Percentiles rank a stretch among this genome's conserved stretches.
Conservation (phyloP, 2,888 invertebrate genomes). For the Nymphalis c-album region DNA sequence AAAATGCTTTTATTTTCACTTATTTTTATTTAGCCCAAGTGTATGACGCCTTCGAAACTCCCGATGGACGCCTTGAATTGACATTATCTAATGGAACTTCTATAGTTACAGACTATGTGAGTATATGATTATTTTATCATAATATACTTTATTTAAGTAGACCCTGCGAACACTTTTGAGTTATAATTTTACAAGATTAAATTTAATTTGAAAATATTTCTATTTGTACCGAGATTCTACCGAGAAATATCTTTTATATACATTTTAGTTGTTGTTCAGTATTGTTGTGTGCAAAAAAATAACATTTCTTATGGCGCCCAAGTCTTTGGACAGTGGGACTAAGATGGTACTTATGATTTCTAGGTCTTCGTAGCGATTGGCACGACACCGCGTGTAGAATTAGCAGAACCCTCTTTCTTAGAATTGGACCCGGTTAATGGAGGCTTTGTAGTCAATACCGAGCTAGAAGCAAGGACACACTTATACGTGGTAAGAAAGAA, state of each 20-base stretch:
- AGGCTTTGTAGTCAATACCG: conserved; percentile 68
- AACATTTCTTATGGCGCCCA: too few species aligned
- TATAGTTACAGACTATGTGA: conserved; percentile 66
- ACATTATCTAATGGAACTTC: conserved; percentile 66
- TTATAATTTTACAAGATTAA: too few species aligned
- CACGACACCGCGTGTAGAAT: conserved; percentile 53
- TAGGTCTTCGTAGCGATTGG: conserved; percentile 56
- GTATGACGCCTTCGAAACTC: conserved; percentile 63
- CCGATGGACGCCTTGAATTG: conserved; percentile 61
- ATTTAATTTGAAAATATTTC: too few species aligned
- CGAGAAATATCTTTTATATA: too few species aligned
- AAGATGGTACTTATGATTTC: not conserved
- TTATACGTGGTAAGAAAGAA: conserved; percentile 61
- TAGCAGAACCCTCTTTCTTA: conserved; percentile 61
- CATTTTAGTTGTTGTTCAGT: too few species aligned
- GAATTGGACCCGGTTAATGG: conserved; percentile 62
- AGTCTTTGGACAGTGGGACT: too few species aligned
- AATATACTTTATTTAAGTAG: not conserved
- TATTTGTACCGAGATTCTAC: too few species aligned
- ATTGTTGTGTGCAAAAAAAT: too few species aligned
- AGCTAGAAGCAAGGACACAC: conserved; percentile 67
- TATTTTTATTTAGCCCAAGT: conserved; percentile 59
- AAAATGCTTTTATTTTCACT: too few species aligned
- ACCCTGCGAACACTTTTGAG: not conserved
- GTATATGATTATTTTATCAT: conserved; percentile 25